These are phyloP conservation scores for Larimichthys polyactis DNA, from an alignment of 2,113 vertebrate species.

Conservation along the genomic window DNA sequence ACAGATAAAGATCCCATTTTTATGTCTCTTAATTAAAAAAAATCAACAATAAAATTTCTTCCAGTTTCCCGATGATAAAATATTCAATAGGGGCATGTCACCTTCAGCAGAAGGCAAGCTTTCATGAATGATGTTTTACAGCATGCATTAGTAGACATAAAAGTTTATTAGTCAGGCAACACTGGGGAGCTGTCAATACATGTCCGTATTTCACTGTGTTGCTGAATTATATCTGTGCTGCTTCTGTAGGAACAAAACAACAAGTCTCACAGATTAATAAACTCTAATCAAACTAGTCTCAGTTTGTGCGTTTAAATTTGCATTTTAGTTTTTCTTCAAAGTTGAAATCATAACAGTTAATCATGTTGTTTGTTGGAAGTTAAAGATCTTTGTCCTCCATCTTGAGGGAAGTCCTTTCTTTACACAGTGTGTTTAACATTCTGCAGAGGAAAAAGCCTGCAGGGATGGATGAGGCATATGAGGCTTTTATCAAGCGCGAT, in stretches of 20 bases:
- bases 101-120: conserved; percentile 62
- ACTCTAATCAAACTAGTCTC: not conserved
- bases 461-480: conserved; percentile 30
- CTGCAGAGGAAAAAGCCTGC: conserved; percentile 17
- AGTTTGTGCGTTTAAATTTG: conserved; percentile 8
- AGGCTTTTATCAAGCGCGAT: conserved; percentile 65
- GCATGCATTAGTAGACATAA: conserved; percentile 79
- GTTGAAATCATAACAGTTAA: conserved; percentile 21
- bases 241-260: conserved; percentile 30
- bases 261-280: conserved; percentile 28
- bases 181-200: conserved; percentile 50
- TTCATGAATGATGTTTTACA: conserved; percentile 74
- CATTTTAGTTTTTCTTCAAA: not conserved
- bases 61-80: conserved; percentile 48
- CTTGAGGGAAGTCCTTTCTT: conserved; percentile 42
- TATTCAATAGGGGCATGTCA: conserved; percentile 56
- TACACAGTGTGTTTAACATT: conserved; percentile 53
- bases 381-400: conserved; percentile 18
- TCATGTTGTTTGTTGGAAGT: conserved; percentile 34
- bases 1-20: conserved; percentile 21
- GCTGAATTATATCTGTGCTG: conserved; percentile 9
- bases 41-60: conserved; percentile 31
- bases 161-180: conserved; percentile 73
- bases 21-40: not conserved
- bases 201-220: conserved; percentile 55